phyloP scores from a whole-genome alignment of 1,140 invertebrate genomes.

The Papilio machaon region DNA sequence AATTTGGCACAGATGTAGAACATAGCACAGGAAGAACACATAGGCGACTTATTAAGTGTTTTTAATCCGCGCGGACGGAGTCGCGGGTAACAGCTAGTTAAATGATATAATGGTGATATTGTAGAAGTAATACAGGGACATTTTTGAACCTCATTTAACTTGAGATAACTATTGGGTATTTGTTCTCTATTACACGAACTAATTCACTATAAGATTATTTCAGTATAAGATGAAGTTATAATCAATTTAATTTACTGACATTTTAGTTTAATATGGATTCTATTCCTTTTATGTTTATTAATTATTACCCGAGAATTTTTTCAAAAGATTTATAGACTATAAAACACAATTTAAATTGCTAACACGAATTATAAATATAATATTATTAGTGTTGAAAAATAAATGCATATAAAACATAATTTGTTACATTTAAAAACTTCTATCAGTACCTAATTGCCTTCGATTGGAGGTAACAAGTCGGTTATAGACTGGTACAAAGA shows the following conservation, averaged over 20 bases:
- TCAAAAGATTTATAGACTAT: neutral
- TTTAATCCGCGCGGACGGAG: too few relatives aligned
- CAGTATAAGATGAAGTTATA: neutral
- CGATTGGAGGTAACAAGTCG: slow-evolving; percentile 26
- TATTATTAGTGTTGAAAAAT: neutral
- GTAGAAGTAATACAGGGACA: too few relatives aligned
- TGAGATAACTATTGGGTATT: too few relatives aligned
- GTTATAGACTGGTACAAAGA: slow-evolving; percentile 26
- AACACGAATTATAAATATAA: neutral
- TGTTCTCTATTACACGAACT: neutral
- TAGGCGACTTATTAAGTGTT: too few relatives aligned
- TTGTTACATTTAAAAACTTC: neutral
- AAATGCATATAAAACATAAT: slow-evolving; percentile 14
- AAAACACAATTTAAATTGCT: neutral
- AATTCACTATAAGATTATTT: too few relatives aligned
- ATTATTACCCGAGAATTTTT: neutral
- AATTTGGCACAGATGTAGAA: too few relatives aligned
- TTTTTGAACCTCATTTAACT: too few relatives aligned
- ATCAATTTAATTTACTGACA: neutral
- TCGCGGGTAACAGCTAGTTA: too few relatives aligned
- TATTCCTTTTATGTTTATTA: neutral
- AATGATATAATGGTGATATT: too few relatives aligned
- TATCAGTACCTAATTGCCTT: slow-evolving; percentile 34
- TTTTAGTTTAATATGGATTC: neutral
- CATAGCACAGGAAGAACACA: too few relatives aligned